Evolutionary conservation across 2,797 vertebrate species (phyloP), one percentile per base, ranked within the genome.

Genomic region (Masticophis lateralis): DNA sequence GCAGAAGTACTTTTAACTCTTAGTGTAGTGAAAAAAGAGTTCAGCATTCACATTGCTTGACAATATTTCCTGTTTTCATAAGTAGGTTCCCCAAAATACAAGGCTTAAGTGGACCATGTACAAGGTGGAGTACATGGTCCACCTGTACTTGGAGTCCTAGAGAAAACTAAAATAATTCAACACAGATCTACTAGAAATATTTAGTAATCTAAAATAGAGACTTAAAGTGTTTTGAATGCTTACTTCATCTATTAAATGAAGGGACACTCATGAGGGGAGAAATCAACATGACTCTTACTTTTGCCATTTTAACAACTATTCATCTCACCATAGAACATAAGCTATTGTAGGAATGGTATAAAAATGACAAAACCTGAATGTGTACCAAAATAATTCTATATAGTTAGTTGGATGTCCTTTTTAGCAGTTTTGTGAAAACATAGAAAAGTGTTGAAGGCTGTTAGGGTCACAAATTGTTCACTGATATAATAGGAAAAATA

Each of bases 201-300:
- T 91, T 95, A 92, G 92, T 89, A 93, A 53, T 83, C 87, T 94
- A 60, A 55, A 93, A 43, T 93, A 79, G 92, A 93, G 55, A 9
- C 86, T 9, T 12, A 79, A 91, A 79, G 56, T 88, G 56, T 88
- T 93, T 93, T 83, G 90, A 91, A 83, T 91, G 63, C 66, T 91
- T 93, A 91, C 43, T n/a, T 83, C 56, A 61, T 93, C 90, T 61
- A 88, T 91, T 93, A 91, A 88, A 55, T 61, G 13, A 93, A 88
- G 60, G 74, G 90, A 83, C 56, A 60, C 56, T 91, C 88, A 66
- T 83, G 90, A 60, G 53, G 37, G 12, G 88, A 91, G 87, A 59
- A 69, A 90, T 91, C 86, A 87, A 32, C 6, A 6, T 91, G 89
- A 93, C 90, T 74, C 43, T 88, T 28, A n/a, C 25, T 57, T 88